Evolutionary conservation across 2,113 vertebrate genomes (phyloP).

Genomic region (Nycticryphes semicollaris): DNA sequence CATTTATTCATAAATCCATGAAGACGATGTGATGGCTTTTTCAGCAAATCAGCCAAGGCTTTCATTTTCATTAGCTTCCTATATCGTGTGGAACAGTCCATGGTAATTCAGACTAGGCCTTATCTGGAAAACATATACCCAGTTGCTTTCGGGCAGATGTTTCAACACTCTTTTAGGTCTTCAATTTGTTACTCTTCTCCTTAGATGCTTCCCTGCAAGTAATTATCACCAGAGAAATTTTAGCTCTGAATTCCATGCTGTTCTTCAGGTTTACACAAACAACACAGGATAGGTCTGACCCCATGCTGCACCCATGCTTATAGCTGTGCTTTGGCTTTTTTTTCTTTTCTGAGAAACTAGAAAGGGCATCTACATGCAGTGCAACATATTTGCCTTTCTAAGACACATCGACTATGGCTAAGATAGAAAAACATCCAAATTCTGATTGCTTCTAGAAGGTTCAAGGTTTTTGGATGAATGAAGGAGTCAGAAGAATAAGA

Average conservation of each 20-base stretch:
- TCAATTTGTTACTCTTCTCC: not conserved
- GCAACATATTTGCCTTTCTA: not conserved
- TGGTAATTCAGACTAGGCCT: not conserved
- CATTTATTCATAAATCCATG: not conserved
- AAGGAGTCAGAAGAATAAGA: not conserved
- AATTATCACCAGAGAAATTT: not conserved
- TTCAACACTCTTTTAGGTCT: not conserved
- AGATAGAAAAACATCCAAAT: not conserved
- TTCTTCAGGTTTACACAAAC: not conserved
- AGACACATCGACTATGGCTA: not conserved
- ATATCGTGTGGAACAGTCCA: not conserved
- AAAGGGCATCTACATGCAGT: not conserved
- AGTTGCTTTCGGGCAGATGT: not conserved
- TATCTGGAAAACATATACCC: not conserved
- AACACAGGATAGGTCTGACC: not conserved
- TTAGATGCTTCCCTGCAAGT: not conserved
- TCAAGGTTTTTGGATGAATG: not conserved
- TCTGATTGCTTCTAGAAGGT: not conserved
- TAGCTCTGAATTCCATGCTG: not conserved
- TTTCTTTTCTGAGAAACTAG: not conserved
- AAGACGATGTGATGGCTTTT: not conserved
- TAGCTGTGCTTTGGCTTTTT: not conserved
- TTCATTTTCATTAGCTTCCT: not conserved
- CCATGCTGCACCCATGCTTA: rapidly evolving
- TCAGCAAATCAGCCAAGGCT: not conserved